Conservation (phyloP, 2,888 invertebrate genomes). For the Noctua pronuba region DNA sequence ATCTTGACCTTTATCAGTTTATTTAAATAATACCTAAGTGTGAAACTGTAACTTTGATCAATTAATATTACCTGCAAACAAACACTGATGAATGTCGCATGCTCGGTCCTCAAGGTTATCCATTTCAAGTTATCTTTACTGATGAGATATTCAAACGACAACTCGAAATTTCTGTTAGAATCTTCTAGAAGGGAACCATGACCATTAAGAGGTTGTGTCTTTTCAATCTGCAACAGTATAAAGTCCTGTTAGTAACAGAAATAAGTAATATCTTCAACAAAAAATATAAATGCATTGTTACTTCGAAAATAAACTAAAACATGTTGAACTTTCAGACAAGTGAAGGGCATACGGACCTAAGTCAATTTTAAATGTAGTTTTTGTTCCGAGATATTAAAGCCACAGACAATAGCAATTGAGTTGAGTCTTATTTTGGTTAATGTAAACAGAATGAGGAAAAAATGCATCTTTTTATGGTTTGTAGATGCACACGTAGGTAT, state of each 20-base stretch:
- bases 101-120: slow-evolving; percentile 97
- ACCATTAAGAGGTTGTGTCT: slow-evolving; percentile 80
- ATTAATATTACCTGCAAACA: slow-evolving; percentile 92
- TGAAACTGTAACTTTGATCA: not conserved
- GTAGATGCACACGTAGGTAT: not conserved
- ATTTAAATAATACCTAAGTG: not conserved
- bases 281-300: slow-evolving; percentile 29
- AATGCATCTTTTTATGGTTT: not conserved
- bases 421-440: not conserved
- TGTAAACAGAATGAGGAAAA: not conserved
- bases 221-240: slow-evolving; percentile 77
- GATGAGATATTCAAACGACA: slow-evolving; percentile 98
- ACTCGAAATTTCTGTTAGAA: slow-evolving; percentile 92
- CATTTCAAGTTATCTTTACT: slow-evolving; percentile 97
- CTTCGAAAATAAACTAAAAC: slow-evolving; percentile 12
- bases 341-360: slow-evolving; percentile 17
- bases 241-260: slow-evolving; percentile 13
- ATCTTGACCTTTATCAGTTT: slow-evolving; percentile 31
- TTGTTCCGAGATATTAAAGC: slow-evolving; percentile 5
- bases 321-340: slow-evolving; percentile 2
- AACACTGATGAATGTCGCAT: slow-evolving; percentile 98
- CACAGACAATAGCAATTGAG: not conserved
- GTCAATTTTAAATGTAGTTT: not conserved
- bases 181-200: slow-evolving; percentile 83
- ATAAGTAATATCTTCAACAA: not conserved